These are phyloP conservation scores for Lipotes vexillifer DNA, from an alignment of 2,113 vertebrate species.

Conservation along the genomic window DNA sequence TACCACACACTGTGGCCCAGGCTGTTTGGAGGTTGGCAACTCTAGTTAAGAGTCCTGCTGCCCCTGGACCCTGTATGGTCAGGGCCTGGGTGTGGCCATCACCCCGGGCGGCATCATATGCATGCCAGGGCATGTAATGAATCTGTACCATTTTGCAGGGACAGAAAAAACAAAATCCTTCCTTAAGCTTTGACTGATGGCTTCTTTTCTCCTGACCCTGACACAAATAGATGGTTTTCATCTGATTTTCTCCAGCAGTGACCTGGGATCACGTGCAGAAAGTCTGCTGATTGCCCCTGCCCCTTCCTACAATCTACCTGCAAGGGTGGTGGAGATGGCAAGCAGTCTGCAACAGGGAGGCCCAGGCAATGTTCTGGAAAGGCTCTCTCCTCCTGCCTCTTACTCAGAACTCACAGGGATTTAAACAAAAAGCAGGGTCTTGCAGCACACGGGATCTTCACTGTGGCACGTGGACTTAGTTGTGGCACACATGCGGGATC, in stretches of 20 bases:
- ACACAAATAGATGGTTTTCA: constrained; percentile 47
- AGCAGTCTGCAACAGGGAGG: background rate
- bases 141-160: background rate
- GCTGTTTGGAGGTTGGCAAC: background rate
- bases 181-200: constrained; percentile 29
- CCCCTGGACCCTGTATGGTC: background rate
- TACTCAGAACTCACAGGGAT: background rate
- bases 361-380: fast-evolving
- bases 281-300: constrained; percentile 39
- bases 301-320: constrained; percentile 5
- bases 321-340: background rate
- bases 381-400: background rate
- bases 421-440: background rate
- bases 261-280: constrained; percentile 21
- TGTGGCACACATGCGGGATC: no score
- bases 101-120: fast-evolving
- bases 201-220: constrained; percentile 46
- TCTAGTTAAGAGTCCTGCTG: background rate
- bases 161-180: constrained; percentile 37
- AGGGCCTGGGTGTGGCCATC: background rate
- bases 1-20: fast-evolving
- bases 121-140: background rate
- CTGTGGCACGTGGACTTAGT: no score
- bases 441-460: no score
- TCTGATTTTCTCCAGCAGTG: constrained; percentile 34